A percentile compares a stretch with the other conserved stretches of the same genome.
Evolutionary conservation across 2,113 vertebrate species (phyloP).

Genomic region (Phodopus roborovskii): DNA sequence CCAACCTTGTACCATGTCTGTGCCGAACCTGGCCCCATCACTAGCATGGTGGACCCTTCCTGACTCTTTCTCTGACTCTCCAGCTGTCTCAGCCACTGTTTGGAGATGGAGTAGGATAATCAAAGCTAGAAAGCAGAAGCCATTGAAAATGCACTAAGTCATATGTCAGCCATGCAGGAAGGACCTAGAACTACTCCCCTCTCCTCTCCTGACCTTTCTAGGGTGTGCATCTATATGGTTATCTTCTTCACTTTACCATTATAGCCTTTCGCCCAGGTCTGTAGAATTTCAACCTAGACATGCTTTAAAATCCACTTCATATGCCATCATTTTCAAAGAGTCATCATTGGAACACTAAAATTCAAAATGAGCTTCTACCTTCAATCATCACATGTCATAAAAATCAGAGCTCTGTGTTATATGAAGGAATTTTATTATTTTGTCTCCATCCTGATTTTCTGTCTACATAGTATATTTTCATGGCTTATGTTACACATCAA

Average conservation of each 20-base stretch:
- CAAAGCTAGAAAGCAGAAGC: neutral
- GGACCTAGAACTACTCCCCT: neutral
- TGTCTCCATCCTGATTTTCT: neutral
- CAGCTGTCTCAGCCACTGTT: neutral
- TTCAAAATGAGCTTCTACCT: constrained; percentile 29
- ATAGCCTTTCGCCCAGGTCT: neutral
- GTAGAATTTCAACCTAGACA: neutral
- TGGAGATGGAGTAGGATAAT: neutral
- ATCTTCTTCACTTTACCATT: neutral
- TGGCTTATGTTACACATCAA: neutral
- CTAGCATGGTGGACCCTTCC: neutral
- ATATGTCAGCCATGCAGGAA: neutral
- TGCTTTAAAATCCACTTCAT: constrained; percentile 3
- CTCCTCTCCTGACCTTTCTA: neutral
- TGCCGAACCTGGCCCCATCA: fast-evolving
- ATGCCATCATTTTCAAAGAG: neutral
- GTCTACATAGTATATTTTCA: neutral
- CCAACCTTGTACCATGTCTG: fast-evolving
- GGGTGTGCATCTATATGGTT: neutral
- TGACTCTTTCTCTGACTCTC: neutral
- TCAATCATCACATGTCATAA: neutral
- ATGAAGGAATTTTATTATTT: neutral
- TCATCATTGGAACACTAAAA: neutral
- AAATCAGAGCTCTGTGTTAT: neutral
- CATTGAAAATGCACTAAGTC: neutral